These are phyloP conservation scores for Coracopsis vasa DNA, from an alignment of 2,113 vertebrate genomes.

Conservation along the genomic window DNA sequence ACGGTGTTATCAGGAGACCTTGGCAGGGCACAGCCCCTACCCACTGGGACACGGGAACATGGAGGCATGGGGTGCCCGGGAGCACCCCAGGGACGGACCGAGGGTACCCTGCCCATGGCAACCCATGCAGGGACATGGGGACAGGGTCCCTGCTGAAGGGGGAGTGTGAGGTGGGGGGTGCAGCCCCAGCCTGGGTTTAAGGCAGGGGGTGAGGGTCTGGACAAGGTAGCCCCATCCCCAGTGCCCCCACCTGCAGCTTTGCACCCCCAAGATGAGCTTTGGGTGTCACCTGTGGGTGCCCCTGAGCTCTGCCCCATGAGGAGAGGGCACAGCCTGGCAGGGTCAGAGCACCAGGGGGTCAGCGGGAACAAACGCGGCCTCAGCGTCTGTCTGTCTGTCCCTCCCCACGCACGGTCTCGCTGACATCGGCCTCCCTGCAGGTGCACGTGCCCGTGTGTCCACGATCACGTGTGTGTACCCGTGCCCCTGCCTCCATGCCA, in stretches of 20 bases:
- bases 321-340: background rate
- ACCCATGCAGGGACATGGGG: background rate
- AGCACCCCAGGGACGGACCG: background rate
- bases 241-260: background rate
- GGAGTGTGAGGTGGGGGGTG: background rate
- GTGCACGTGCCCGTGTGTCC: too few relatives aligned
- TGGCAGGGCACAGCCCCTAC: background rate
- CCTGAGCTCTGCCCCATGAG: background rate
- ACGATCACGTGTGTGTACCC: fast-evolving
- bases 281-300: background rate
- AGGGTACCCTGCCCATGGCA: background rate
- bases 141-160: background rate
- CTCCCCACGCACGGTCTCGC: fast-evolving
- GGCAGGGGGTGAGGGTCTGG: background rate
- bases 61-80: background rate
- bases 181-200: background rate
- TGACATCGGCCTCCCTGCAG: background rate
- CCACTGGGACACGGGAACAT: background rate
- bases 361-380: background rate
- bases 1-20: background rate
- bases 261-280: background rate
- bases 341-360: background rate
- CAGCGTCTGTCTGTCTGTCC: fast-evolving
- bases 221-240: fast-evolving
- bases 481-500: fast-evolving